phyloP scores from a whole-genome alignment of 2,888 invertebrate genomes.

The Lysandra coridon region DNA sequence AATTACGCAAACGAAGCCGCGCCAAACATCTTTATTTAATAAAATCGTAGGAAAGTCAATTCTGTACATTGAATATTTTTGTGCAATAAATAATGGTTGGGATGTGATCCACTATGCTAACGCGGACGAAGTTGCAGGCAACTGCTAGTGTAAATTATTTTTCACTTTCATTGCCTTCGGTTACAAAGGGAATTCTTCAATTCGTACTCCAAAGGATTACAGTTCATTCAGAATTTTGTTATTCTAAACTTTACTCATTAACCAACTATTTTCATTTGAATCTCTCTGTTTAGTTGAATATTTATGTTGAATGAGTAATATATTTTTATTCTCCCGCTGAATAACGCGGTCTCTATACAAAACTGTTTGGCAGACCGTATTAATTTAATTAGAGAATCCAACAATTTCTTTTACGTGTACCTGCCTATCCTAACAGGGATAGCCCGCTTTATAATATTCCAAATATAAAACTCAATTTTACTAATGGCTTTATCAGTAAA shows the following conservation, averaged over 20 bases:
- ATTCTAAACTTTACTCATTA: slow-evolving; percentile 15
- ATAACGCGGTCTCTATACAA: neutral
- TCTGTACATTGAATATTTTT: no score
- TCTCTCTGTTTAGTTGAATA: slow-evolving; percentile 1
- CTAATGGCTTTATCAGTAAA: neutral
- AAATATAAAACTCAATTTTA: slow-evolving; percentile 3
- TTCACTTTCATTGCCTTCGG: neutral
- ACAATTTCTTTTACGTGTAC: slow-evolving; percentile 23
- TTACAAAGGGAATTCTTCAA: slow-evolving; percentile 8
- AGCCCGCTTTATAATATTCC: neutral
- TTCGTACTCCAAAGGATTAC: neutral
- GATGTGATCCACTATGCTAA: no score
- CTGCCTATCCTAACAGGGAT: neutral
- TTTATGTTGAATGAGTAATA: neutral
- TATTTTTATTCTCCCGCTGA: neutral
- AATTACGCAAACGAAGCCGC: no score
- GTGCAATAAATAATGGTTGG: no score
- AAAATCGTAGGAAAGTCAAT: no score
- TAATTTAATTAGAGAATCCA: slow-evolving; percentile 38
- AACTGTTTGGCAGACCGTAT: slow-evolving; percentile 37
- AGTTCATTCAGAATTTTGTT: neutral
- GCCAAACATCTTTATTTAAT: no score
- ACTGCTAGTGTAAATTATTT: neutral
- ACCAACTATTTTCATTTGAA: slow-evolving; percentile 16
- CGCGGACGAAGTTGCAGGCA: no score